These are phyloP conservation scores for Sipha flava DNA, from an alignment of 1,140 invertebrate species.

Conservation along the genomic window DNA sequence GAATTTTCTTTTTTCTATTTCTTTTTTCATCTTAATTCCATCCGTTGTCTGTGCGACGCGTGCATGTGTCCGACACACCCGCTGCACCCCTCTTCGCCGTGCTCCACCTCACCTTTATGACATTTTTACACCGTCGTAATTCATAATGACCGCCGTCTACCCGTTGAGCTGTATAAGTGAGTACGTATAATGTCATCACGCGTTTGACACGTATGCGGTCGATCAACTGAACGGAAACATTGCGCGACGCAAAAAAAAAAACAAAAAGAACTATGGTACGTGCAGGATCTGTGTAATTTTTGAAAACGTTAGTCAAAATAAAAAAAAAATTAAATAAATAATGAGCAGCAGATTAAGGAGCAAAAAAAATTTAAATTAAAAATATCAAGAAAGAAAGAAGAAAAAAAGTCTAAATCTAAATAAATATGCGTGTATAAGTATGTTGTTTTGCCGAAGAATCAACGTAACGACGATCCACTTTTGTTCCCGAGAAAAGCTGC, in stretches of 20 bases:
- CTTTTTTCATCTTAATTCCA: neutral
- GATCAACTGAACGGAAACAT: neutral
- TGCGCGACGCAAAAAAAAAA: neutral
- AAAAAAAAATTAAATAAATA: neutral
- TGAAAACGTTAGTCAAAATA: neutral
- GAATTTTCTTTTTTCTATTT: neutral
- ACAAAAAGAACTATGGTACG: neutral
- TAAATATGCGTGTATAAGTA: neutral
- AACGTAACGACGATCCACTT: neutral
- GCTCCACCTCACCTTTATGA: neutral
- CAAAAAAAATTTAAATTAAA: neutral
- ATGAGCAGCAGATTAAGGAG: neutral
- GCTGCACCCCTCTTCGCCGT: neutral
- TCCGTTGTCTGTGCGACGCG: neutral
- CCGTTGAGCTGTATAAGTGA: neutral
- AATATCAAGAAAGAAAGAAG: neutral
- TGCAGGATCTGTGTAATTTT: neutral
- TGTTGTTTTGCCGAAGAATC: no score
- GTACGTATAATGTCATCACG: neutral
- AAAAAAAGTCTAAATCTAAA: neutral
- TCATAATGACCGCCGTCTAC: neutral
- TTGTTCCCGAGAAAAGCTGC: neutral
- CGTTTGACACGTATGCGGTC: neutral
- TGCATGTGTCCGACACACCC: neutral
- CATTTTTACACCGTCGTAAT: constrained; percentile 11